Evolutionary conservation across 2,113 vertebrate genomes (phyloP), one percentile per base, ranked within the genome.

Genomic region (Engystomops pustulosus): DNA sequence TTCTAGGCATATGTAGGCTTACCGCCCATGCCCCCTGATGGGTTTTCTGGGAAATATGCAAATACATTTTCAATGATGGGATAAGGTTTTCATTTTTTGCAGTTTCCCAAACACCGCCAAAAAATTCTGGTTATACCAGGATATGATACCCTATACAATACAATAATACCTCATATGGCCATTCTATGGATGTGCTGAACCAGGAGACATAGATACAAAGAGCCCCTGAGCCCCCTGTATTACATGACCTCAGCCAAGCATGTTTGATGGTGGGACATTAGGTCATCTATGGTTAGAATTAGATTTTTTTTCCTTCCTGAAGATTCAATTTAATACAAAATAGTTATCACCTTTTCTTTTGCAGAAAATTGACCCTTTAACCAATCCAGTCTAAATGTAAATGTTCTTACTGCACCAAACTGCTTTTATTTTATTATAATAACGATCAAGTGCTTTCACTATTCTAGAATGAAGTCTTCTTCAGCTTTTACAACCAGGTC

Each of bases 321-420:
- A 36, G 62, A 67, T 36, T 67, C 62, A 67, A 67, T 67, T 67
- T 32, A 67, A 67, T 36, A 67, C 62, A 67, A 67, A 67, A 67
- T 20, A 67, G 62, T 67, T 67, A 36, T 67, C 62, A 67, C 62
- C 32, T 67, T 67, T 36, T 36, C 62, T 67, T 67, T 32, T 18
- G 17, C 30, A 36, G 62, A 67, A 67, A 67, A 67, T 36, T 67
- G 62, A 67, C 62, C 62, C 32, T 62, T 36, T 67, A 67, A 67
- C 62, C 62, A 67, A 17, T 20, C 30, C 62, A 67, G 62, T 67
- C 62, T 67, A 67, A 67, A 67, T 67, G 62, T 67, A 67, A 67
- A 67, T 67, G 62, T 67, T 67, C 18, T 20, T 18, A 67, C 62
- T 18, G 17, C 6, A 15, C 6, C 20, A 32, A 67, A 67, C 20